A percentile compares a stretch with the other conserved stretches of the same genome.
These are phyloP conservation scores for Phoeniculus purpureus DNA, from an alignment of 2,797 vertebrate species.

Conservation along the genomic window DNA sequence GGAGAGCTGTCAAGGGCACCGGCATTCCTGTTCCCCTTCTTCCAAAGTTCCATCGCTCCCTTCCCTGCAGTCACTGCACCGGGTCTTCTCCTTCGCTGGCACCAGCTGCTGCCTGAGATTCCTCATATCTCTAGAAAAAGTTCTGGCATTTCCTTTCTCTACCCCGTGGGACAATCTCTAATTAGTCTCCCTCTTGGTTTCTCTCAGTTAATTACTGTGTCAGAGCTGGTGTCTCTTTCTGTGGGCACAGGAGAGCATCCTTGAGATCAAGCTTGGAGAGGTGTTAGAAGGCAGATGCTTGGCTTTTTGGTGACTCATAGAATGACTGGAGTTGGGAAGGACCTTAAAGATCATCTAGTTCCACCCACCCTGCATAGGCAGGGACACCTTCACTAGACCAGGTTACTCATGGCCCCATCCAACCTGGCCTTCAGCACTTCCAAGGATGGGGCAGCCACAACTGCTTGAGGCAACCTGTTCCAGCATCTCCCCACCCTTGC, in stretches of 20 bases:
- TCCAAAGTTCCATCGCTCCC: background rate
- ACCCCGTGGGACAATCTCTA: background rate
- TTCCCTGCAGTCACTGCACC: background rate
- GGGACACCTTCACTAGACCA: no score
- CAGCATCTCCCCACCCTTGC: no score
- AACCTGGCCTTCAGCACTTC: no score
- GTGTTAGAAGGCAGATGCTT: background rate
- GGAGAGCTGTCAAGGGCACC: constrained; percentile 34
- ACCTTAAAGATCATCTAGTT: no score
- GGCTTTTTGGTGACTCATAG: background rate
- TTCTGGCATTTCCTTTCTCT: background rate
- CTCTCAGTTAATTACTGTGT: background rate
- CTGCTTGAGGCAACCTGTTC: no score
- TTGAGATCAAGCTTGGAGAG: background rate
- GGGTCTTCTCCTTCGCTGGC: background rate
- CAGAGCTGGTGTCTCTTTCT: background rate
- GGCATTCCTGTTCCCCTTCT: background rate
- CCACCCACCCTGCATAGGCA: no score
- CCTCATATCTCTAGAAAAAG: background rate
- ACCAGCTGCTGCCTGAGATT: background rate
- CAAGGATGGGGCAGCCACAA: no score
- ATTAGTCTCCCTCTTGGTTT: background rate
- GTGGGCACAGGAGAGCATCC: background rate
- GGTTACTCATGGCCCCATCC: no score
- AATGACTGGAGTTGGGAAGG: no score